These are phyloP conservation scores for Phymatocera aterrima DNA, from an alignment of 2,888 invertebrate species.

Conservation along the genomic window DNA sequence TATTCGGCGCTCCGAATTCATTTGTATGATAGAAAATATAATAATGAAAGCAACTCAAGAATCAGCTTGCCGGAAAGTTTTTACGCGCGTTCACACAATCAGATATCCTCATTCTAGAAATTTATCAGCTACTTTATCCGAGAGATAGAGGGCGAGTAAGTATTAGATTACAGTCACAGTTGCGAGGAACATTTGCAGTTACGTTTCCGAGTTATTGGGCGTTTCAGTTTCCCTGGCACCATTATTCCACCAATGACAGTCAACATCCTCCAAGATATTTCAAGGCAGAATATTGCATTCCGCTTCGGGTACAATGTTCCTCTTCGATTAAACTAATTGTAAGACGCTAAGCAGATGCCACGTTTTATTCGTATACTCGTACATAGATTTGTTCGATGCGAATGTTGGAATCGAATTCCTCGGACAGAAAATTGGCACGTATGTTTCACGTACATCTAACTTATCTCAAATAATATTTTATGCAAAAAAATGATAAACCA, in stretches of 20 bases:
- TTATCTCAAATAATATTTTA: no score
- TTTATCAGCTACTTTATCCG: no score
- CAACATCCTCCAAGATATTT: slow-evolving; percentile 13
- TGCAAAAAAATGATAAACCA: no score
- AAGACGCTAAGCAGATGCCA: slow-evolving; percentile 9
- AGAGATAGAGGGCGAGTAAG: no score
- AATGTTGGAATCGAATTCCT: neutral
- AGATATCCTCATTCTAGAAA: no score
- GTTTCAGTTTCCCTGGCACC: slow-evolving; percentile 9
- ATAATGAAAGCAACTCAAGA: no score
- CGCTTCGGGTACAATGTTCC: neutral
- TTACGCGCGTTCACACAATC: no score
- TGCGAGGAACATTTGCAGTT: neutral
- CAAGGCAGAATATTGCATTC: slow-evolving; percentile 28
- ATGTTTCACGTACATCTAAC: no score
- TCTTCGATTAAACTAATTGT: slow-evolving; percentile 1
- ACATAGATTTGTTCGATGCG: neutral
- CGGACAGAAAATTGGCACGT: neutral
- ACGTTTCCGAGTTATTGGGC: neutral
- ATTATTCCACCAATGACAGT: slow-evolving; percentile 25
- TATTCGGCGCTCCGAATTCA: neutral
- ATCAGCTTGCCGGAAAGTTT: no score
- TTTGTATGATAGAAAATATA: neutral
- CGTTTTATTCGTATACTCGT: neutral
- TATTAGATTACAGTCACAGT: no score